Base-by-base conservation (phyloP, 92 coral and sea anemone species). In the Porites cylindrica region DNA sequence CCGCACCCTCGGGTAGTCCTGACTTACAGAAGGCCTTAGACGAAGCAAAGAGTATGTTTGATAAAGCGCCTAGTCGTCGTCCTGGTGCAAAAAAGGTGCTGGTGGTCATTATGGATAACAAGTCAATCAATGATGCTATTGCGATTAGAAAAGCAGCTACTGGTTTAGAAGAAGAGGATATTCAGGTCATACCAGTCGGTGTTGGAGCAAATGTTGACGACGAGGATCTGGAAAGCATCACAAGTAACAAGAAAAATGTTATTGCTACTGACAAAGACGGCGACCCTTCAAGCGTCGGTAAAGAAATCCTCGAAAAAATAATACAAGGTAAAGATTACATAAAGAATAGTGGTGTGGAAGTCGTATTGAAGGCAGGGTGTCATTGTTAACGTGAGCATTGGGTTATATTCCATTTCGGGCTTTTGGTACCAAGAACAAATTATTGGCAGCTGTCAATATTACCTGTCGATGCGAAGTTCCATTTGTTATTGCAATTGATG, bases 81-180 rank as follows among this genome's bases (percentile, higher is more conserved):
- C 93, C 95, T 1, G 85, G 24, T 81, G 65, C 85, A 0, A 66
- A 58, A 23, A 81, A 81, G 58, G 95, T 96, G 70, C 82, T 94
- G 17, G 97, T 91, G 1, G 94, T 96, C 18, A 84, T 96, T 51
- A 79, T 90, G 52, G 98, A 96, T 85, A 84, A 84, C 87, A 90
- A 76, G 58, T 88, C 94, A 16, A 60, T 79, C 32, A 94, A 76
- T 86, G 70, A 80, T 62, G 85, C 81, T 6, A 80, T 72, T 8
- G 91, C 90, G 18, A 81, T 92, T 47, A 63, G 78, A 51, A 86
- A 70, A 11, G 83, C 85, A 23, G 93, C 93, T 6, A 85, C 88
- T 56, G 67, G 82, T 6, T 84, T 96, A 10, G 89, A 89, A 70
- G 95, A 90, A 38, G 91, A 90, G 29, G 86, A 85, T 21, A 77